Evolutionary conservation across 2,888 invertebrate genomes (phyloP).

Genomic region (Trachelus stipa): DNA sequence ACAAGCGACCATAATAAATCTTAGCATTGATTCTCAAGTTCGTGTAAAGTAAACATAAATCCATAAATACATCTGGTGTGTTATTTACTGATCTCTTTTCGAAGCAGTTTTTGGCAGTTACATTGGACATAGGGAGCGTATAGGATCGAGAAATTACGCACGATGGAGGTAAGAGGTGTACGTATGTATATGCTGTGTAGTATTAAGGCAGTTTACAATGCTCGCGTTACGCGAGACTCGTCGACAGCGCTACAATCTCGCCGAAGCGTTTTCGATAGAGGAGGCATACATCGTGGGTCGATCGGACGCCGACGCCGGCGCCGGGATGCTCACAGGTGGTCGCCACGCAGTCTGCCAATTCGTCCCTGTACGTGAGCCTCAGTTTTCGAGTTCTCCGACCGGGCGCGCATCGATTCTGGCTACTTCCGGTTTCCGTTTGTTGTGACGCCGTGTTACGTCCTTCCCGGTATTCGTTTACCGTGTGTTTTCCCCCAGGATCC

Average conservation of each 20-base stretch:
- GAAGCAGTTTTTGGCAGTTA: not conserved
- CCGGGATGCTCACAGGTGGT: slow-evolving; percentile 60
- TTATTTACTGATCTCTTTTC: not conserved
- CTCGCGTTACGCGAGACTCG: not conserved
- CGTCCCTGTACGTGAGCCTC: slow-evolving; percentile 46
- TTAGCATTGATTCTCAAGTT: not conserved
- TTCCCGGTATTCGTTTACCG: not conserved
- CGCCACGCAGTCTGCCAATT: slow-evolving; percentile 61
- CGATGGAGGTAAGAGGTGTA: not conserved
- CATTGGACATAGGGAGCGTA: not conserved
- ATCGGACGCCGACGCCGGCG: slow-evolving; percentile 52
- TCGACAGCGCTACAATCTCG: not conserved
- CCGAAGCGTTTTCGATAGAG: not conserved
- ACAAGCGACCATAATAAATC: not conserved
- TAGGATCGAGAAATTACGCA: not conserved
- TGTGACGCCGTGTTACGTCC: slow-evolving; percentile 45
- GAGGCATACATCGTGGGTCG: slow-evolving; percentile 5
- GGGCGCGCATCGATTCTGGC: slow-evolving; percentile 28
- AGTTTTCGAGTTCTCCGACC: slow-evolving; percentile 54
- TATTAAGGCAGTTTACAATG: not conserved
- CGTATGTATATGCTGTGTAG: not conserved
- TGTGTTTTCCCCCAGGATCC: not conserved
- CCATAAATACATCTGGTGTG: not conserved
- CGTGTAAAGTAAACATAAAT: not conserved
- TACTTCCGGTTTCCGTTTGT: slow-evolving; percentile 52